Percentiles rank a stretch among this genome's conserved stretches.
Evolutionary conservation across 2,797 vertebrate species (phyloP).

Genomic region (Microhierax caerulescens): DNA sequence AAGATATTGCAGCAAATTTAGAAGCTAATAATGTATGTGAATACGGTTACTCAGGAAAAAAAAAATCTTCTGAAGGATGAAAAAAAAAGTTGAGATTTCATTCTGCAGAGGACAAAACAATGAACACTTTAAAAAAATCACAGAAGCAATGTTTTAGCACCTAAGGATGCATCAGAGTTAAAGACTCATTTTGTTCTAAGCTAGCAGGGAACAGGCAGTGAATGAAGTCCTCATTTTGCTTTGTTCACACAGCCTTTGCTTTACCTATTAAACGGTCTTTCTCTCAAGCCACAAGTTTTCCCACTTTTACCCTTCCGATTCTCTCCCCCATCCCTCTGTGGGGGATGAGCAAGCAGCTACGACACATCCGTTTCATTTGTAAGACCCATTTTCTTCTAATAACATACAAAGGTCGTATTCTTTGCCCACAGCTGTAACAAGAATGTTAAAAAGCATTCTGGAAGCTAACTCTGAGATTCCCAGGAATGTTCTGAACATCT

Average conservation of each 20-base stretch:
- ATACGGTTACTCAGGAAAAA: background rate
- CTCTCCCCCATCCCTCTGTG: background rate
- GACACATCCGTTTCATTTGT: background rate
- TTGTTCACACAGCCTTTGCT: background rate
- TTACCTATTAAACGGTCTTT: background rate
- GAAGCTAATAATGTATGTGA: background rate
- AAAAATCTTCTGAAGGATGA: background rate
- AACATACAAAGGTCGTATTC: background rate
- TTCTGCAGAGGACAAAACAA: background rate
- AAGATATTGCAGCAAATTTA: background rate
- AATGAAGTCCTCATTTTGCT: background rate
- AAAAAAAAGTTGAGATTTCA: background rate
- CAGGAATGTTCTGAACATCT: background rate
- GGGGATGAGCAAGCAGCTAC: fast-evolving
- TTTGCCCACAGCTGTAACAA: background rate
- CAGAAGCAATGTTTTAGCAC: background rate
- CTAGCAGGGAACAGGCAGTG: background rate
- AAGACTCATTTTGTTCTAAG: background rate
- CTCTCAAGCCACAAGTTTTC: fast-evolving
- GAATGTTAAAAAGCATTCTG: background rate
- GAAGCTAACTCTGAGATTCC: background rate
- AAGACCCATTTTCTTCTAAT: background rate
- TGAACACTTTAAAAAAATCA: background rate
- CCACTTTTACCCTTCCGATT: background rate
- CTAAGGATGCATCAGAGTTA: background rate